Evolutionary conservation across 2,888 invertebrate genomes (phyloP).

Genomic region (Mythimna lalbum): DNA sequence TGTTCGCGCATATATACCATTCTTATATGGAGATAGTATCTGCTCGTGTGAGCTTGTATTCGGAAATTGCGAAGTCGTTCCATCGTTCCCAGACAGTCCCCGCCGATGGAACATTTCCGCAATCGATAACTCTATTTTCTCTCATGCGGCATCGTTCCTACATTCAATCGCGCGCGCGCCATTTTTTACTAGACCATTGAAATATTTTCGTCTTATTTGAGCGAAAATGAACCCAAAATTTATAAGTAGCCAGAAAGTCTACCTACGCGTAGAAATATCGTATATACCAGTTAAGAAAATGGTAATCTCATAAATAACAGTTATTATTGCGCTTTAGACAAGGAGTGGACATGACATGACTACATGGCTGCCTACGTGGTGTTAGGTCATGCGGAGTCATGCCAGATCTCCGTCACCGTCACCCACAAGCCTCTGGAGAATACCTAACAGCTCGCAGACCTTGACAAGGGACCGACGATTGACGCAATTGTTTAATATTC

Average conservation of each 20-base stretch:
- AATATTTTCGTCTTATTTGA: not conserved
- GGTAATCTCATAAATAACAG: slow-evolving; percentile 45
- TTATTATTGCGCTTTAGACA: slow-evolving; percentile 52
- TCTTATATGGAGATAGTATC: slow-evolving; percentile 23
- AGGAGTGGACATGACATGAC: slow-evolving; percentile 57
- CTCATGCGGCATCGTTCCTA: slow-evolving; percentile 30
- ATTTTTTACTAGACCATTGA: slow-evolving; percentile 6
- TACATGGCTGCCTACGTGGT: slow-evolving; percentile 59
- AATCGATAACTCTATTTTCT: slow-evolving; percentile 50
- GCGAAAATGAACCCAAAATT: not conserved
- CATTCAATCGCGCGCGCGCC: not conserved
- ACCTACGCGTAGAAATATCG: slow-evolving; percentile 55
- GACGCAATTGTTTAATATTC: slow-evolving; percentile 54
- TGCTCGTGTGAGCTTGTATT: slow-evolving; percentile 19
- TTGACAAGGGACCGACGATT: slow-evolving; percentile 62
- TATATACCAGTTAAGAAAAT: slow-evolving; percentile 50
- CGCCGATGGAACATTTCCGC: slow-evolving; percentile 46
- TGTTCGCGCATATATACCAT: slow-evolving; percentile 16
- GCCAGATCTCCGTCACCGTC: slow-evolving; percentile 51
- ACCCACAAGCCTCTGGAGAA: slow-evolving; percentile 59
- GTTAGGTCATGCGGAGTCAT: slow-evolving; percentile 65
- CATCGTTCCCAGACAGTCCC: slow-evolving; percentile 33
- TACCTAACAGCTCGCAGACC: slow-evolving; percentile 49
- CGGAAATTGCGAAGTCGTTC: slow-evolving; percentile 37
- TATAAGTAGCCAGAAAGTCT: slow-evolving; percentile 39